These are phyloP conservation scores for Nycticebus coucang DNA, from an alignment of 2,113 vertebrate genomes.

Conservation along the genomic window DNA sequence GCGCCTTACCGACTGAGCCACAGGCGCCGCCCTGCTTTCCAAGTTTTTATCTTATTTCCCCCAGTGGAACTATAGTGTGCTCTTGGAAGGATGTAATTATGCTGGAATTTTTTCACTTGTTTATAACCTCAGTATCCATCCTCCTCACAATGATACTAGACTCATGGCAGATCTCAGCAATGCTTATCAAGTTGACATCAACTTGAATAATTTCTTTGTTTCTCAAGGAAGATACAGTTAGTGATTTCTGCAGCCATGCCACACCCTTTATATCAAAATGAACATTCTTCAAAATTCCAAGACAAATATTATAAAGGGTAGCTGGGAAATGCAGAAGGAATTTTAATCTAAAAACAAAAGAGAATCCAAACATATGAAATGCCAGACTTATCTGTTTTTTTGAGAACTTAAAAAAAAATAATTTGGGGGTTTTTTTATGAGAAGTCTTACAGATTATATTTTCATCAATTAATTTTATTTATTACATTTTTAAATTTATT, in stretches of 20 bases:
- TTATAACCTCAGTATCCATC: not conserved
- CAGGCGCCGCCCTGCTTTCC: not conserved
- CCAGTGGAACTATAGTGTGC: not conserved
- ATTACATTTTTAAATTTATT: too few relatives aligned
- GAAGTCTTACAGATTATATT: too few relatives aligned
- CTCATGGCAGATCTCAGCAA: not conserved
- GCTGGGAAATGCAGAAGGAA: not conserved
- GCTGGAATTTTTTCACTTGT: not conserved
- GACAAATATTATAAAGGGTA: constrained; percentile 19
- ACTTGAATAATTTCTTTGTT: not conserved
- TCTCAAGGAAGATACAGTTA: not conserved
- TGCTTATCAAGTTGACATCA: not conserved
- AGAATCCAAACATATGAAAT: not conserved
- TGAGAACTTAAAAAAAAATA: not conserved
- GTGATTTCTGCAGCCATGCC: not conserved
- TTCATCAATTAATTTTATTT: too few relatives aligned
- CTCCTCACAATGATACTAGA: not conserved
- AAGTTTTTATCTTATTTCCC: not conserved
- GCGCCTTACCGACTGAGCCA: too few relatives aligned
- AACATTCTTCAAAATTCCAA: not conserved
- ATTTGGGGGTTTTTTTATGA: too few relatives aligned
- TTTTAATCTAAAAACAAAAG: constrained; percentile 35
- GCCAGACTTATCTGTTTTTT: not conserved
- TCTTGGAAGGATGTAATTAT: not conserved
- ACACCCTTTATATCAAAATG: not conserved